A percentile compares a stretch with the other conserved stretches of the same genome.
Conservation (phyloP, 2,888 invertebrate genomes). For the Nesidiocoris tenuis region DNA sequence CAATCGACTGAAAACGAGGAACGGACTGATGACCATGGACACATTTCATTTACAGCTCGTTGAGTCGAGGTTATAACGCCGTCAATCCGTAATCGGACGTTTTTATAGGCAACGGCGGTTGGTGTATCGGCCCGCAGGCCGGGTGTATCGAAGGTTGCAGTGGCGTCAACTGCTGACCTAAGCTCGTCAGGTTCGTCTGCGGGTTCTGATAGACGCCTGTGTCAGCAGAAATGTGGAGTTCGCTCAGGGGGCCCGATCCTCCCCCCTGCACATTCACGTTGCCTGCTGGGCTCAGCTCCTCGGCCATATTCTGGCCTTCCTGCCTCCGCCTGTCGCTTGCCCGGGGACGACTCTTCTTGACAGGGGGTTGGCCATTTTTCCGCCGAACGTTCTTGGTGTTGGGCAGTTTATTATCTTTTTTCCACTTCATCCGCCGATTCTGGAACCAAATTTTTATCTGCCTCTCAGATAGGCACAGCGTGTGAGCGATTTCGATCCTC, state of each 20-base stretch:
- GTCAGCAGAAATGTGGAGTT: constrained; percentile 50
- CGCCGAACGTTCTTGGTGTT: constrained; percentile 77
- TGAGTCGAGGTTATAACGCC: constrained; percentile 55
- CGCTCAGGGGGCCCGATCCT: constrained; percentile 30
- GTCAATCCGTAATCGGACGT: constrained; percentile 81
- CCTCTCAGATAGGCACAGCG: constrained; percentile 85
- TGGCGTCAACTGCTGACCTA: constrained; percentile 59
- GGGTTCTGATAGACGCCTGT: constrained; percentile 48
- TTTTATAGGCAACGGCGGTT: constrained; percentile 48
- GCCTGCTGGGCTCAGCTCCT: constrained; percentile 37
- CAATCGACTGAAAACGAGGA: constrained; percentile 1
- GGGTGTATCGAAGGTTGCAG: constrained; percentile 49
- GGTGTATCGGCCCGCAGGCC: constrained; percentile 48
- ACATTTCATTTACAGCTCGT: constrained; percentile 45
- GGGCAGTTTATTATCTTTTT: constrained; percentile 84
- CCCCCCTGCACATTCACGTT: constrained; percentile 38
- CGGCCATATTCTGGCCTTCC: constrained; percentile 47
- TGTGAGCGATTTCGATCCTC: constrained; percentile 96
- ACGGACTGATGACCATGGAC: too few relatives aligned
- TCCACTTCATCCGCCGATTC: constrained; percentile 82
- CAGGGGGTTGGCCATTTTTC: constrained; percentile 74
- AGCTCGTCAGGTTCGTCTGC: constrained; percentile 53
- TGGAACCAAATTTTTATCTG: constrained; percentile 91
- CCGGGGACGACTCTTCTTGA: constrained; percentile 55
- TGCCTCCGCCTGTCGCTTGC: constrained; percentile 43